Base-by-base conservation (phyloP, 2,888 invertebrate species). In the Oligia strigilis region DNA sequence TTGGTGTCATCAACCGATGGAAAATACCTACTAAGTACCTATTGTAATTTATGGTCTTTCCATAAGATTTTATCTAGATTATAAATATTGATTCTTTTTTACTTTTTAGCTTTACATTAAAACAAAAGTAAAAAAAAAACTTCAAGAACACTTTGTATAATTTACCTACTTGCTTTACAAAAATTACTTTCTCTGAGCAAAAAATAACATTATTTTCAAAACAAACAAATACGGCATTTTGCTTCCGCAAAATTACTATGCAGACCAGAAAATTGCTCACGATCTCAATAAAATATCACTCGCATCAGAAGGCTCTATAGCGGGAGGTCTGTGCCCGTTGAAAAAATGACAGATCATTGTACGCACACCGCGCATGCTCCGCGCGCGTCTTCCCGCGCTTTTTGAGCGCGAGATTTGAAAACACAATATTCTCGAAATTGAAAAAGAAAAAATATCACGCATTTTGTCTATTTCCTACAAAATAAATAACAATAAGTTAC, bases 321-420 rank as follows among this genome's bases (percentile, higher is more conserved):
- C 92, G 93, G 92, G 94, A 93, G 93, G 91, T 91, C 92, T 90
- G 87, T 91, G 92, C 90, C 86, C 78, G 78, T 74, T 84, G 88
- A 91, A 93, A 94, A 94, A 94, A 92, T 91, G 77, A 82, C 91
- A 81, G 90, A 93, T 94, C 95, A 95, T 94, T 94, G 93, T 93
- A 93, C 92, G 92, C 90, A 91, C 89, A 89, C 89, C 92, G 94
- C 95, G 95, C 95, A 94, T 93, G 95, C 94, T 92, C 91, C 88
- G 92, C 94, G 95, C 95, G 95, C 93, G 93, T 92, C 90, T 92
- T 93, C 88, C 93, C 93, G 93, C 93, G 92, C 92, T 93, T 93
- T 93, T 90, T 88, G 85, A 87, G 92, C 92, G 93, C 93, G 92
- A 91, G 92, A 89, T 90, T 93, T 91, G 81, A 84, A 92, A 85